Base-by-base conservation (phyloP, 1,140 invertebrate genomes). In the Bemisia tabaci region DNA sequence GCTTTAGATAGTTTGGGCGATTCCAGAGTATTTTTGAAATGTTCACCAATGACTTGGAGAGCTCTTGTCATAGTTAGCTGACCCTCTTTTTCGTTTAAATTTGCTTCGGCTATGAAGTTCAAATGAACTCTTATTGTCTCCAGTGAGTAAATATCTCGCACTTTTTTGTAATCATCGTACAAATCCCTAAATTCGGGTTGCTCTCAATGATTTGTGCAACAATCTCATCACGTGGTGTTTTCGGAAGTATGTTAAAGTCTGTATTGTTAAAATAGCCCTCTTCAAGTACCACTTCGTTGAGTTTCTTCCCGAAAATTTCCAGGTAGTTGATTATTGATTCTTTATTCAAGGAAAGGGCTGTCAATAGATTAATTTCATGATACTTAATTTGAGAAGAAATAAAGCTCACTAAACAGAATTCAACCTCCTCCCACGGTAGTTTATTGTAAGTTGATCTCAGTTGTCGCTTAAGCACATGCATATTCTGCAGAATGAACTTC, bases 341-440 rank as follows among this genome's bases (percentile, higher is more conserved):
- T 65, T 67, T 68, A 59, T 62, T 67, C 39, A 71, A 63, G 27
- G 23, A 63, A 21, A 26, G 2, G 22, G 61, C 24, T 67, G 65
- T 67, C 25, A 70, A 70, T 21, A 67, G 25, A 60, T 70, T 70
- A 26, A 67, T 63, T 63, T 71, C 67, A 33, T 70, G 62, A 23
- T 61, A 62, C 65, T 66, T 68, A n/a, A 60, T 65, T 12, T 62
- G 23, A 65, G 65, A 68, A 23, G 60, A 65, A 26, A 71, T 27
- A 70, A 67, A 71, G 65, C 62, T 65, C 59, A 67, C 27, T 24
- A 71, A 65, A 65, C 68, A 71, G 68, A 71, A 71, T 60, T 71
- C 70, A 22, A 71, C 68, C 66, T 71, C 70, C 66, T 71, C 70
- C 70, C 70, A 71, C 65, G 70, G 70, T 22, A 71, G 23, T 12